Conservation (phyloP, 2,888 invertebrate species). For the Euphydryas editha region DNA sequence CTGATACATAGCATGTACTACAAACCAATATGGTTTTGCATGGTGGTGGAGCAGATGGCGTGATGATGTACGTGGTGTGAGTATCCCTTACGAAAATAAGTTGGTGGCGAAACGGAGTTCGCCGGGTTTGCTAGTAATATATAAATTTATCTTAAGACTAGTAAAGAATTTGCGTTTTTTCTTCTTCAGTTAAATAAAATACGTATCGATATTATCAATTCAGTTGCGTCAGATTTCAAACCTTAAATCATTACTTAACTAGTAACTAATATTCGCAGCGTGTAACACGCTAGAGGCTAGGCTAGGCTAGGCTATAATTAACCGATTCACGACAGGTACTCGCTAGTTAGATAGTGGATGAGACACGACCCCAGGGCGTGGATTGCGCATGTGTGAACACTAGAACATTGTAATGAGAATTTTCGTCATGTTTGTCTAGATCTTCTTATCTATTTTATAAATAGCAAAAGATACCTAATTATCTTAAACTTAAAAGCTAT, state of each 20-base stretch:
- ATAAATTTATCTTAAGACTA: neutral
- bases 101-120: too few relatives aligned
- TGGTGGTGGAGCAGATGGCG: too few relatives aligned
- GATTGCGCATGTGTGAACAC: constrained; percentile 17
- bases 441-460: too few relatives aligned
- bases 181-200: neutral
- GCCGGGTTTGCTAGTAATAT: too few relatives aligned
- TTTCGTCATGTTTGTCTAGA: neutral
- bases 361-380: constrained; percentile 13
- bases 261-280: constrained; percentile 9
- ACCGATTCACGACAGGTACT: constrained; percentile 22
- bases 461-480: too few relatives aligned
- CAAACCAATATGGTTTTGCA: too few relatives aligned
- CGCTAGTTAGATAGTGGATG: constrained; percentile 30
- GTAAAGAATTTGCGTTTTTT: neutral
- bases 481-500: neutral
- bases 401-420: neutral
- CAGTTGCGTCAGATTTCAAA: constrained; percentile 2
- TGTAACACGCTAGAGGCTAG: constrained; percentile 25
- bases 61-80: too few relatives aligned
- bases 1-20: too few relatives aligned
- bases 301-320: constrained; percentile 29
- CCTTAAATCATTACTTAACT: constrained; percentile 3
- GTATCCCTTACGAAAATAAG: too few relatives aligned
- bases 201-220: neutral